Percentiles rank a stretch among this genome's conserved stretches.
Conservation (phyloP, 1,140 invertebrate genomes). For the Batillaria attramentaria region DNA sequence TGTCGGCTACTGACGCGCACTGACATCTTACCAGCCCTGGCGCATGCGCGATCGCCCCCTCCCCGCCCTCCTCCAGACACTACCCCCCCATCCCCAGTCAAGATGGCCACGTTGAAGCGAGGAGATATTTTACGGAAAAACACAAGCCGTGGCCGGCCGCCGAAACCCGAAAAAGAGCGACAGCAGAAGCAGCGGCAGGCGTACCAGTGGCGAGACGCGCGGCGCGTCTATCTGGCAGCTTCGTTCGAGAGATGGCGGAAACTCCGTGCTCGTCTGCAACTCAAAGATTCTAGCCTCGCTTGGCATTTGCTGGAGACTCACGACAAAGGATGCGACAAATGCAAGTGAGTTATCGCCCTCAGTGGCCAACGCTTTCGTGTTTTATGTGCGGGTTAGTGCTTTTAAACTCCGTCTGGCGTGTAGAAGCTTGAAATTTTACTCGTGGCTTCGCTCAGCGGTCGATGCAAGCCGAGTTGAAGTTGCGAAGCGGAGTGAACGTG, state of each 20-base stretch:
- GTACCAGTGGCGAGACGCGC: conserved; percentile 44
- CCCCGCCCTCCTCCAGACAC: not conserved
- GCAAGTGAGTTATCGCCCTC: conserved; percentile 39
- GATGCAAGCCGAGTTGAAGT: not conserved
- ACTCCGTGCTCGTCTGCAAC: conserved; percentile 37
- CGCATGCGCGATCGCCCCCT: conserved; percentile 26
- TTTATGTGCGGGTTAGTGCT: not conserved
- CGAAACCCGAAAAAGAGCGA: conserved; percentile 43
- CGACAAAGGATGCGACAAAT: conserved; percentile 42
- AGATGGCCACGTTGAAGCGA: conserved; percentile 46
- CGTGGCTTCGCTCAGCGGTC: not conserved
- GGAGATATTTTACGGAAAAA: conserved; percentile 41
- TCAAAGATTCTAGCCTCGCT: conserved; percentile 50
- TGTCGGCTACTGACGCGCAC: conserved; percentile 24
- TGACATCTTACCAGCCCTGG: conserved; percentile 14
- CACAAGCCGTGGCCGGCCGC: conserved; percentile 32
- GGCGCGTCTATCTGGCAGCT: conserved; percentile 43
- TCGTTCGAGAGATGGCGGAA: conserved; percentile 49
- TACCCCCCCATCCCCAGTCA: conserved; percentile 25
- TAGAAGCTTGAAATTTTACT: not conserved
- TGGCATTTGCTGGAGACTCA: conserved; percentile 56
- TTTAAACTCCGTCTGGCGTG: not conserved
- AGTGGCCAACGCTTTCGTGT: not conserved
- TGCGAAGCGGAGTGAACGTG: conserved; percentile 16
- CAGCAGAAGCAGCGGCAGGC: conserved; percentile 42